Conservation (phyloP, 2,113 vertebrate genomes). For the Corynorhinus townsendii region DNA sequence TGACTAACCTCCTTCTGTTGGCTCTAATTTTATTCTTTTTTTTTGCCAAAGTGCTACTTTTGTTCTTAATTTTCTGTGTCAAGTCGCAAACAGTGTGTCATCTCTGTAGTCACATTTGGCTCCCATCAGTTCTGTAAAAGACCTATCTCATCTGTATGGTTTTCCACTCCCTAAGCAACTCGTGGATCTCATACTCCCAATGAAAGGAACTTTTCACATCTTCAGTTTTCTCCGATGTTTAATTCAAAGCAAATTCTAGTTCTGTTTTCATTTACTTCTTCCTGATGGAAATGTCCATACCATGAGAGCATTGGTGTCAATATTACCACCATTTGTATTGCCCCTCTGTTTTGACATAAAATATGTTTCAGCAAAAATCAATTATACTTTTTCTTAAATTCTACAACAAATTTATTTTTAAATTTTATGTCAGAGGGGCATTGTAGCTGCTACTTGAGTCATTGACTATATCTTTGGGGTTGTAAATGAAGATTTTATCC, state of each 20-base stretch:
- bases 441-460: neutral
- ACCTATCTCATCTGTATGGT: neutral
- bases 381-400: neutral
- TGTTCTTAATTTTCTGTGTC: slow-evolving; percentile 7
- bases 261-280: slow-evolving; percentile 26
- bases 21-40: neutral
- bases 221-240: neutral
- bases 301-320: neutral
- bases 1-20: neutral
- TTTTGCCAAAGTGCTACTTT: neutral
- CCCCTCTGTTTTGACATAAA: neutral
- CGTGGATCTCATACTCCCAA: neutral
- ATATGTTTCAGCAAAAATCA: neutral
- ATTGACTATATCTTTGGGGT: neutral
- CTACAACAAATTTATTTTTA: neutral
- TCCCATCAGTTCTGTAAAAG: neutral
- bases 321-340: neutral
- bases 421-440: neutral
- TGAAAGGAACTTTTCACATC: neutral
- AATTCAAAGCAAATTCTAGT: neutral
- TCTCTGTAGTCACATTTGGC: neutral
- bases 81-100: slow-evolving; percentile 8
- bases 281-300: neutral
- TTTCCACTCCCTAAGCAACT: slow-evolving; percentile 2
- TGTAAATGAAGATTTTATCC: neutral